phyloP scores from a whole-genome alignment of 2,888 invertebrate genomes.

The Heteropelma amictum region DNA sequence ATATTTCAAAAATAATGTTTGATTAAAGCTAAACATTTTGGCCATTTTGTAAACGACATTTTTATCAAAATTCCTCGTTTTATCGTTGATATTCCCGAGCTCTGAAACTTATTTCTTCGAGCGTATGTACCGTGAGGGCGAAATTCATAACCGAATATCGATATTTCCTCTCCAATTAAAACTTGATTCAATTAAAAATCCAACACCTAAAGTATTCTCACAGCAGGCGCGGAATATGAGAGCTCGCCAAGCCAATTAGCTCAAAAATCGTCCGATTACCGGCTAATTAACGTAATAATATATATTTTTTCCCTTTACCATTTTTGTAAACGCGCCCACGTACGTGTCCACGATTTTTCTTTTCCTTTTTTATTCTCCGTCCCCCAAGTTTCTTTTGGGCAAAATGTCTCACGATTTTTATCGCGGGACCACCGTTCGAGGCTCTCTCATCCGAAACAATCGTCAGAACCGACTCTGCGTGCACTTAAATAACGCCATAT shows the following conservation, averaged over 20 bases:
- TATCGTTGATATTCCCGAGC: no score
- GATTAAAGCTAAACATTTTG: no score
- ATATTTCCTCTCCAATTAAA: no score
- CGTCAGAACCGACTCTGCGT: constrained; percentile 25
- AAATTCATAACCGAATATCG: no score
- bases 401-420: constrained; percentile 43
- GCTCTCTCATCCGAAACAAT: constrained; percentile 48
- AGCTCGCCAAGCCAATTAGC: background rate
- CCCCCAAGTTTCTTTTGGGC: constrained; percentile 10
- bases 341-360: background rate
- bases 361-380: background rate
- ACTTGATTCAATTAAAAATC: no score
- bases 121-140: no score
- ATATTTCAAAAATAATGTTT: no score
- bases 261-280: constrained; percentile 4
- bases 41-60: no score
- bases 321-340: no score
- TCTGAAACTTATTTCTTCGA: no score
- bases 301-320: background rate
- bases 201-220: background rate
- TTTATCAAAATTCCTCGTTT: no score
- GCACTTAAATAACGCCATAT: constrained; percentile 26
- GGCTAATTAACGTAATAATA: constrained; percentile 8
- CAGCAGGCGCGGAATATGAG: background rate
- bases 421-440: constrained; percentile 35